Evolutionary conservation across 2,888 invertebrate species (phyloP), one percentile per base, ranked within the genome.

Genomic region (Lepetodrilus schrolli): DNA sequence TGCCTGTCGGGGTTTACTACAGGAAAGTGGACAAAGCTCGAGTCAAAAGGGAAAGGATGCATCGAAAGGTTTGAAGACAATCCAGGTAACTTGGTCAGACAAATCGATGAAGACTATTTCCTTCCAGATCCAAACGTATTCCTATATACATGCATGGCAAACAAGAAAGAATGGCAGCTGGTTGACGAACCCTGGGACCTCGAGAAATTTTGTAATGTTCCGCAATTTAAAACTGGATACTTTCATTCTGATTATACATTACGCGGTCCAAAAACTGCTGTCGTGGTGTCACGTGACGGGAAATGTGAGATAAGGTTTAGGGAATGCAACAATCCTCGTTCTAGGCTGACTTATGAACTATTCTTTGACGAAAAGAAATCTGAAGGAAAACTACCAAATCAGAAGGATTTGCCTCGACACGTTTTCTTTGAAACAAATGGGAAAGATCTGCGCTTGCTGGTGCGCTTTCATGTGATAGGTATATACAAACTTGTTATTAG

Each of bases 81-180:
- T n/a, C 65, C 26, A 0, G 77, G 75, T 8, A 48, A 4, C 13
- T 76, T 74, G 8, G 50, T 74, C 0, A 47, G 37, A 4, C 50
- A 71, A 0, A 74, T 74, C 34, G 77, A 79, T 49, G 74, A 76
- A 23, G 77, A 74, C 38, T 80, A 76, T 38, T 75, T 80, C 8
- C 78, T 80, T 37, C 76, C 75, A 1, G 74, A 80, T 10, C 80
- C 80, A 2, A 73, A 74, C 5, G 77, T 79, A 68, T 80, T 79
- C 36, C 66, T 78, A 10, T 75, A 77, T 50, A 65, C 71, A 43
- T 76, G 77, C 43, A 74, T 79, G 36, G 78, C 80, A 1, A 79
- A 80, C n/a, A 76, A 79, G 21, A 66, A 68, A 51, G 68, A 71
- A 43, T 80, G 80, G 80, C 80, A 80, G 49, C 58, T 80, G 8